Percentiles rank a stretch among this genome's conserved stretches.
Evolutionary conservation across 2,797 vertebrate species (phyloP).

Genomic region (Cetoscarus ocellatus): DNA sequence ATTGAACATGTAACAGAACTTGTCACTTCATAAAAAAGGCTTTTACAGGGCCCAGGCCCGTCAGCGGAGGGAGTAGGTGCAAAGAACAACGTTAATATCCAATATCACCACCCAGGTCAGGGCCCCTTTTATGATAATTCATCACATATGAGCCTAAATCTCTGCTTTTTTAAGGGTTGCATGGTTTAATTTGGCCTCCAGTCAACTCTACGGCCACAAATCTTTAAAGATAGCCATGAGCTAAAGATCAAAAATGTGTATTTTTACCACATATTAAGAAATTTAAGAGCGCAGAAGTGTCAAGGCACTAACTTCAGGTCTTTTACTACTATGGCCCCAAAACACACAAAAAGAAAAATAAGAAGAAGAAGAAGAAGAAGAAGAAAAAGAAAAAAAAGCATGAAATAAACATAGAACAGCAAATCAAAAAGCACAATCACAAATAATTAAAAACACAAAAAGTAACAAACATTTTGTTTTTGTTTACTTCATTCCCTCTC

Average conservation of each 20-base stretch:
- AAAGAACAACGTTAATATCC: conserved; percentile 45
- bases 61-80: conserved; percentile 34
- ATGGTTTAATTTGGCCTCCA: conserved; percentile 38
- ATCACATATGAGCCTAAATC: conserved; percentile 46
- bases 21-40: conserved; percentile 51
- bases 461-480: too few species aligned
- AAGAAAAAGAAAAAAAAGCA: too few species aligned
- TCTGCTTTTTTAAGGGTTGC: conserved; percentile 45
- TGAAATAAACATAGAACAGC: too few species aligned
- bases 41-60: conserved; percentile 39
- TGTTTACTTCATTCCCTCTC: too few species aligned
- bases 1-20: conserved; percentile 60
- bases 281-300: neutral
- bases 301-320: neutral
- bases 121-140: conserved; percentile 53
- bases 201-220: conserved; percentile 18
- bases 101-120: conserved; percentile 24
- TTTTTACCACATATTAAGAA: neutral
- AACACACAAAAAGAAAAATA: too few species aligned
- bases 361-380: too few species aligned
- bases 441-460: too few species aligned
- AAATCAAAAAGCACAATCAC: too few species aligned
- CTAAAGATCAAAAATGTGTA: neutral
- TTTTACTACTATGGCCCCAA: too few species aligned
- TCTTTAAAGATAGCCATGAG: conserved; percentile 7